phyloP scores from a whole-genome alignment of 2,113 vertebrate genomes.

The Caranx ignobilis region DNA sequence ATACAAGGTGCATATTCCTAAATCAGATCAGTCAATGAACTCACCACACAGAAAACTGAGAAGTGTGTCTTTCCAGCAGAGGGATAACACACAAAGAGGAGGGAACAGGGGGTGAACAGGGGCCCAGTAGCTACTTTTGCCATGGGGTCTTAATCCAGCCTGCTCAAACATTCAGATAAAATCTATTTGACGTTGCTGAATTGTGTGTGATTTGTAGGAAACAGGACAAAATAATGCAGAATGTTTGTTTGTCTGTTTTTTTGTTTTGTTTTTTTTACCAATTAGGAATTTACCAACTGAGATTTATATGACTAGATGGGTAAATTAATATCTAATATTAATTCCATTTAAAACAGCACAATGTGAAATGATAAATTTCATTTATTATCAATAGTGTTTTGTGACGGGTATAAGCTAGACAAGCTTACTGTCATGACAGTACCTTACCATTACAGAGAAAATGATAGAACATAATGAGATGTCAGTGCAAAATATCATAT shows the following conservation, averaged over 20 bases:
- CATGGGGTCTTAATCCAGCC: neutral
- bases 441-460: slow-evolving; percentile 34
- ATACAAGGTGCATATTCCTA: neutral
- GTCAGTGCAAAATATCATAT: slow-evolving; percentile 47
- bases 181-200: neutral
- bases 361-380: slow-evolving; percentile 30
- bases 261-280: neutral
- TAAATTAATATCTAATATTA: slow-evolving; percentile 35
- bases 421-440: slow-evolving; percentile 25
- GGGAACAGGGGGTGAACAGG: no score
- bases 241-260: neutral
- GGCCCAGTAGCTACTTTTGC: neutral
- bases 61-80: neutral
- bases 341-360: slow-evolving; percentile 34
- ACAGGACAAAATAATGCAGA: neutral
- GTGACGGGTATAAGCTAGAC: slow-evolving; percentile 21
- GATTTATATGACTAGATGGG: slow-evolving; percentile 22
- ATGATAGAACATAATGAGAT: slow-evolving; percentile 55
- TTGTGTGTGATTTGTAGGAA: neutral
- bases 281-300: slow-evolving; percentile 19
- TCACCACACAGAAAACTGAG: neutral
- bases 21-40: neutral
- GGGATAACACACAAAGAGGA: neutral
- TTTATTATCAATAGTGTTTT: slow-evolving; percentile 31
- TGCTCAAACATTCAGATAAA: neutral